phyloP scores from a whole-genome alignment of 2,797 vertebrate species.

The Menidia menidia region DNA sequence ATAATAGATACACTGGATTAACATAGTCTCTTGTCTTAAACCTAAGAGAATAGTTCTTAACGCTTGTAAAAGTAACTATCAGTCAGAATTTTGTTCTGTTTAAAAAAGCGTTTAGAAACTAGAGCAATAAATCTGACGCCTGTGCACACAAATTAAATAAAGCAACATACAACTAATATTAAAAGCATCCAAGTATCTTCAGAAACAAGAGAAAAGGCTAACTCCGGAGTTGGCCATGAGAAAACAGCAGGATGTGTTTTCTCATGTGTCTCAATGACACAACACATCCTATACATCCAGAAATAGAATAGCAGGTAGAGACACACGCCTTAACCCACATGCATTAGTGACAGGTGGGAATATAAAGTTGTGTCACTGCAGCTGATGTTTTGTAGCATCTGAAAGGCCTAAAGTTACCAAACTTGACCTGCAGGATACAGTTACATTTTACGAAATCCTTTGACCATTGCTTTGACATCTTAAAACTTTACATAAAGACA shows the following conservation, averaged over 20 bases:
- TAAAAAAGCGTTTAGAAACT: neutral
- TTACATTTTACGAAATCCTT: constrained; percentile 14
- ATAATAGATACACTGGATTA: constrained; percentile 29
- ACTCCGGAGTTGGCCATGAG: constrained; percentile 27
- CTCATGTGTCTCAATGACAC: constrained; percentile 38
- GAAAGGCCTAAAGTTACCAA: constrained; percentile 38
- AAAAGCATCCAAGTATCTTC: constrained; percentile 25
- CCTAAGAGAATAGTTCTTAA: too few species aligned
- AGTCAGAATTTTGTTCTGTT: neutral
- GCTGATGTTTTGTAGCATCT: constrained; percentile 19
- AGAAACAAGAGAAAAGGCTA: constrained; percentile 49
- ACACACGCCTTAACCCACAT: constrained; percentile 10
- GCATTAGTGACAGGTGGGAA: constrained; percentile 48
- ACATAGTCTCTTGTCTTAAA: neutral
- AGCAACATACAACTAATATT: constrained; percentile 8
- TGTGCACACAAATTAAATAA: neutral
- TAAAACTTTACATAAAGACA: neutral
- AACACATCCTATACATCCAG: constrained; percentile 40
- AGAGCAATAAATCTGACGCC: neutral
- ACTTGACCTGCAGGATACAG: constrained; percentile 39
- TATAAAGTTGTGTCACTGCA: constrained; percentile 20
- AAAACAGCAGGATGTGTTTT: constrained; percentile 55
- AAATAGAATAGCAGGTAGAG: constrained; percentile 43
- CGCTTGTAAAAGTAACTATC: too few species aligned
- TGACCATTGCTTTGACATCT: constrained; percentile 6